Evolutionary conservation across 2,113 vertebrate species (phyloP), one percentile per base, ranked within the genome.

Genomic region (Equus quagga): DNA sequence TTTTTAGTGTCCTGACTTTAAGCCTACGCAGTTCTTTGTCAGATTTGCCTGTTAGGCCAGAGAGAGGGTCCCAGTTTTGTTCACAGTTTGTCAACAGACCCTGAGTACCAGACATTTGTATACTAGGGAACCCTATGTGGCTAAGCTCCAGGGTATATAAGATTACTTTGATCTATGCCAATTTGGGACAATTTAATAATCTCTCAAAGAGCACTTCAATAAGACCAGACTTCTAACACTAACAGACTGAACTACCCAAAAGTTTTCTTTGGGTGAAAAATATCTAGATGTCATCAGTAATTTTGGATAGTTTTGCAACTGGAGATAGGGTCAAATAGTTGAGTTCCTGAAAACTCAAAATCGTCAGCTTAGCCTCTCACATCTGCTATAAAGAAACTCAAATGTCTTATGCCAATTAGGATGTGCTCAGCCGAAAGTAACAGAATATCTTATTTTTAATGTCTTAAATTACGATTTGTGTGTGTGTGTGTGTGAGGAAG

Each of bases 261-360:
- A 60, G 7, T 33, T 67, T 79, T n/a, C 28, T 83, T 76, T 36
- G 26, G 15, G 83, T 62, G 65, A 79, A 89, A 91, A 79, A 41
- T 31, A 79, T 51, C 46, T 82, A 51, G 51, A 60, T 90, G 24
- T 54, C 31, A 82, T 76, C 26, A 96, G 33, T 76, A 94, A 94
- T 82, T 75, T 86, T 46, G 6, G 9, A 36, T 73, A n/a, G 13
- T 60, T 69, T 18, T 81, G 31, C 49, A 88, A 11, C 5, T 92
- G 46, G 31, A 89, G 72, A 73, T 5, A 54, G 73, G 14, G 31
- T 62, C 51, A 82, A n/a, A 62, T 19, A 67, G n/a, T 41, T 70
- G 89, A 81, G 58, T 65, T 90, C 51, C 49, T 76, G 6, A 96
- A 86, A 76, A 18, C 64, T 93, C n/a, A 86, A 82, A 81, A 70